Conservation (phyloP, 2,797 vertebrate species). For the Mergus octosetaceus region DNA sequence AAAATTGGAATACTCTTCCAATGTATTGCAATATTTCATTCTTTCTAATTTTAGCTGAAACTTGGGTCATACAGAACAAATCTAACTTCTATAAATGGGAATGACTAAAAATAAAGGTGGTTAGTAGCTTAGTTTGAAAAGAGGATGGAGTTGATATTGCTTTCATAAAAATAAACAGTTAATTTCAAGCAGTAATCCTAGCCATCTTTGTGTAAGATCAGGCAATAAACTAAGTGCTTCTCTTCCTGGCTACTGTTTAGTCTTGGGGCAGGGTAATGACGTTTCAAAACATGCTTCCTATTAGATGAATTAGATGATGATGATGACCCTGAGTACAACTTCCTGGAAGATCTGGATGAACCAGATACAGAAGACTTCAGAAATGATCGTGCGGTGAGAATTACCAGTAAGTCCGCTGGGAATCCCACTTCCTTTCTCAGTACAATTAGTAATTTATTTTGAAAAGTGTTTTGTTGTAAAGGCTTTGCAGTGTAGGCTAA, state of each 20-base stretch:
- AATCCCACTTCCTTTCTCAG: neutral
- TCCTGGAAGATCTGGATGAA: constrained; percentile 91
- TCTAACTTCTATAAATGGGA: neutral
- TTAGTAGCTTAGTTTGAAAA: neutral
- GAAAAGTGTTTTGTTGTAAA: neutral
- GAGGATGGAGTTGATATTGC: neutral
- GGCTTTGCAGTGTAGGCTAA: neutral
- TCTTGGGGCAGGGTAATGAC: neutral
- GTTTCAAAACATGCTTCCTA: neutral
- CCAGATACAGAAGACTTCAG: constrained; percentile 95
- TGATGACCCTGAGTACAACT: constrained; percentile 95
- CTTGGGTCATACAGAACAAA: neutral
- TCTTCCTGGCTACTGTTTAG: neutral
- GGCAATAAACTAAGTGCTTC: neutral
- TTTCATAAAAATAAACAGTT: neutral
- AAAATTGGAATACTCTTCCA: neutral
- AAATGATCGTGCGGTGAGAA: constrained; percentile 92
- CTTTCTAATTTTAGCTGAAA: neutral
- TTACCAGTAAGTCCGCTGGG: constrained; percentile 86
- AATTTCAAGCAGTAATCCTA: neutral
- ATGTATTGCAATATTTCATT: neutral
- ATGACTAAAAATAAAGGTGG: neutral
- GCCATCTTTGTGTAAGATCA: neutral
- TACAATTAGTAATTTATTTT: neutral
- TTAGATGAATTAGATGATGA: constrained; percentile 93